phyloP scores from a whole-genome alignment of 2,113 vertebrate genomes.

The Aythya baeri region DNA sequence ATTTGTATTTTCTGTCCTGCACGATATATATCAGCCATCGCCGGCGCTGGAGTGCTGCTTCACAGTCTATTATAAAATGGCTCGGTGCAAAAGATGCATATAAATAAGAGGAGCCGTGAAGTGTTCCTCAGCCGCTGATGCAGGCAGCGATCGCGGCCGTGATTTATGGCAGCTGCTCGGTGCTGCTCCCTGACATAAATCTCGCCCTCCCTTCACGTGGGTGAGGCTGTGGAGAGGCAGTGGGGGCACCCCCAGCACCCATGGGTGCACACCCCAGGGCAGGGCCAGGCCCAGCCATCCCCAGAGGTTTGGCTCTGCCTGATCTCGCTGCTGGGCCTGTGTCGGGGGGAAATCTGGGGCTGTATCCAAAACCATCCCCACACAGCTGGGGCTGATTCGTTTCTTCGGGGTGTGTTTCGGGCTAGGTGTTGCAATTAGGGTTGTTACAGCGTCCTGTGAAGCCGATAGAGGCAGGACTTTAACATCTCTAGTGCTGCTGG shows the following conservation, averaged over 20 bases:
- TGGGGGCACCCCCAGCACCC: neutral
- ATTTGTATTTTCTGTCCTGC: slow-evolving; percentile 9
- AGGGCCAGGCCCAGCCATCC: neutral
- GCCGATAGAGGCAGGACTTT: neutral
- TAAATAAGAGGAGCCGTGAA: slow-evolving; percentile 9
- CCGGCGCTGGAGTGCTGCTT: neutral
- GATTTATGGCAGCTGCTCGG: slow-evolving; percentile 11
- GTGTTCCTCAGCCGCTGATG: neutral
- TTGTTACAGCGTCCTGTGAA: neutral
- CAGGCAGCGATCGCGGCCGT: neutral
- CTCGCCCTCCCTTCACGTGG: neutral
- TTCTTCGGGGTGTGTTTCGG: neutral
- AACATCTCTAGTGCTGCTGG: neutral
- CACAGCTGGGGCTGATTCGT: neutral
- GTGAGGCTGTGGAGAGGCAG: neutral
- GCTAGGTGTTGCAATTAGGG: neutral
- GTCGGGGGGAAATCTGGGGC: neutral
- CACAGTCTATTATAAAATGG: neutral
- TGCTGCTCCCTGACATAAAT: neutral
- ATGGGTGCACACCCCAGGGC: fast-evolving
- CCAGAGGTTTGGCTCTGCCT: fast-evolving
- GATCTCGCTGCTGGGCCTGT: neutral
- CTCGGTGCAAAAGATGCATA: slow-evolving; percentile 4
- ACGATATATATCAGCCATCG: neutral
- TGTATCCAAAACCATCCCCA: neutral